Base-by-base conservation (phyloP, 2,113 vertebrate genomes). In the mouse (Mus musculus) region DNA sequence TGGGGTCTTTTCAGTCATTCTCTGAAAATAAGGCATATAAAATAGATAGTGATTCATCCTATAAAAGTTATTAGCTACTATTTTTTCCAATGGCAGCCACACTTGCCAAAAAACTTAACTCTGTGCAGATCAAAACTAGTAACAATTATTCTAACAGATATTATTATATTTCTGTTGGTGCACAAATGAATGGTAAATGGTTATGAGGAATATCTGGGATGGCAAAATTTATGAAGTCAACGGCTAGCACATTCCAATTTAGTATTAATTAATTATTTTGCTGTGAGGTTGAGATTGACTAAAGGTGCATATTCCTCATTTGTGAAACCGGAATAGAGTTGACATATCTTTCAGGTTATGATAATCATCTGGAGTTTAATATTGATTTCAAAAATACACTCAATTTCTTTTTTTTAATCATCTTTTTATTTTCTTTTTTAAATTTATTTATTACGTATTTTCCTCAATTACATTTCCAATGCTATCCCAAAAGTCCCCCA, bases 81-180 rank as follows among this genome's bases (percentile, higher is more conserved):
- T 11, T 75, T 20, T 91, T 92, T 91, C 56, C 14, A 85, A 76
- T 91, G 10, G 3, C 77, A 42, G 42, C 61, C 24, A 7, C 76
- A 10, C 82, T 88, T 88, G 49, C n/a, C 39, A 46, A 76, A 92
- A 54, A 6, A 26, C 88, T 95, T 63, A 54, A n/a, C 26, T 95
- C 33, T 59, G 14, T 75, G 10, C 30, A 78, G 5, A 73, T 88
- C 0, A 67, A 92, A 61, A 69, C 2, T 86, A 91, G 28, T 30
- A 97, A 7, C 49, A 94, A 63, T 9, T 42, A 46, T 59, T 12
- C 6, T 30, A 75, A 20, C 81, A 73, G 33, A 96, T 20, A 93
- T 75, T 85, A 92, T 85, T 73, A 90, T 49, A 5, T 67, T 93
- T 67, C 16, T 88, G 28, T 77, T 90, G 90, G 3, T 39, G 2